A percentile compares a stretch with the other conserved stretches of the same genome.
phyloP scores from a whole-genome alignment of 2,113 vertebrate genomes.

The Eulemur rufifrons region DNA sequence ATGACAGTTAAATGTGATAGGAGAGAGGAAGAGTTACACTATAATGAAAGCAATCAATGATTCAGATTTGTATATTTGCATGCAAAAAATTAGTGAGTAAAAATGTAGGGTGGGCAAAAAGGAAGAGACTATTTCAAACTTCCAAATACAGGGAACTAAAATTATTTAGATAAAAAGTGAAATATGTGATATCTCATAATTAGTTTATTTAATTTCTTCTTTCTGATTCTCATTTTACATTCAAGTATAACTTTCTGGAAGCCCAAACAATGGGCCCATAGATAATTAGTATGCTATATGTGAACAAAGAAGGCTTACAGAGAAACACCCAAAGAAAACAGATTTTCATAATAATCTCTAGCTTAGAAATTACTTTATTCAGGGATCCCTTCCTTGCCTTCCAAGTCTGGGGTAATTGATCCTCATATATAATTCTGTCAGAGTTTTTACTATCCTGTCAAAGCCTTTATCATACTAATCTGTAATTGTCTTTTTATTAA shows the following conservation, averaged over 20 bases:
- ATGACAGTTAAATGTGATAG: not conserved
- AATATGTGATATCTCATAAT: not conserved
- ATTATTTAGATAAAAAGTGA: not conserved
- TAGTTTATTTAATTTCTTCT: not conserved
- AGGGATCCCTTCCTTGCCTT: not conserved
- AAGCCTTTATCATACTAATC: not conserved
- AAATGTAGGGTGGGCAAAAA: not conserved
- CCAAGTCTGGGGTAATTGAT: not conserved
- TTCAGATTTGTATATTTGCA: not conserved
- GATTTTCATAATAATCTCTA: not conserved
- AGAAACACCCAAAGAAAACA: not conserved
- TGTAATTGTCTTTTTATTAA: not conserved
- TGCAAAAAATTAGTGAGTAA: constrained; percentile 10
- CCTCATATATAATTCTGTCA: not conserved
- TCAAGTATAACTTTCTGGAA: not conserved
- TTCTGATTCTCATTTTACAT: not conserved
- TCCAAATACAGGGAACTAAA: not conserved
- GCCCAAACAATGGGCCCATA: not conserved
- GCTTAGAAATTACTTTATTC: constrained; percentile 3
- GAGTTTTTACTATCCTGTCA: not conserved
- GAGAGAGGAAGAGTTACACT: not conserved
- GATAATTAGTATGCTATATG: not conserved
- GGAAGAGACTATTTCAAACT: not conserved
- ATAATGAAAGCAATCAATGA: not conserved
- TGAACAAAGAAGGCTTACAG: not conserved